These are phyloP conservation scores for Drosophila austrosaltans DNA, from an alignment of 2,888 invertebrate species.

Conservation along the genomic window DNA sequence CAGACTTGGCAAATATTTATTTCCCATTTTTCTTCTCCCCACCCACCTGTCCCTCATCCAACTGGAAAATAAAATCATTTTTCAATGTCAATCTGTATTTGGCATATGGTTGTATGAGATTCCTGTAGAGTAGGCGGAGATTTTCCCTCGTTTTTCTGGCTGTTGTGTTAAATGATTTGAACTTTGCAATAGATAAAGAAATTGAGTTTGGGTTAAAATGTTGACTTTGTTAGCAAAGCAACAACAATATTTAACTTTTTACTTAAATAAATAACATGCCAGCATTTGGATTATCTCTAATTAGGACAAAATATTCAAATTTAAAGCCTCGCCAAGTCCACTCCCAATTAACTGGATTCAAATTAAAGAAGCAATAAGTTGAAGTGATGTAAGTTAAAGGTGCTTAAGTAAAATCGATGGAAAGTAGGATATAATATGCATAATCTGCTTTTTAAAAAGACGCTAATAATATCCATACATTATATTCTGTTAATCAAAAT, in stretches of 20 bases:
- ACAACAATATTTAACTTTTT: slow-evolving; percentile 7
- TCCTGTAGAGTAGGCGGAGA: slow-evolving; percentile 6
- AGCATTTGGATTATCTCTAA: background rate
- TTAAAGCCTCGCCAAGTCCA: too few relatives aligned
- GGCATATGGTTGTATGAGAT: slow-evolving; percentile 30
- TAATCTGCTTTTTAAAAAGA: too few relatives aligned
- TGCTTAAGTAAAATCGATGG: too few relatives aligned
- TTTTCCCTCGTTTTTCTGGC: background rate
- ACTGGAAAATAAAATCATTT: slow-evolving; percentile 51
- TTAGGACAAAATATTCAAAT: too few relatives aligned
- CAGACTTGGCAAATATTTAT: slow-evolving; percentile 43
- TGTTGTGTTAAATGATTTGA: slow-evolving; percentile 16
- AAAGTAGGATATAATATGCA: too few relatives aligned
- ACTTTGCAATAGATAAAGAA: slow-evolving; percentile 5
- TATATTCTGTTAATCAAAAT: too few relatives aligned
- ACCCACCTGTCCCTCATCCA: background rate
- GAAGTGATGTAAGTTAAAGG: too few relatives aligned
- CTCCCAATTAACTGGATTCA: too few relatives aligned
- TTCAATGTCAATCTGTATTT: slow-evolving; percentile 64
- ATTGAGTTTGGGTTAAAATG: slow-evolving; percentile 6
- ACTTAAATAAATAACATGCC: background rate
- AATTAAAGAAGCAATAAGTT: too few relatives aligned
- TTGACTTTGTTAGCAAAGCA: slow-evolving; percentile 1
- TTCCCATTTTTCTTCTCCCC: slow-evolving; percentile 6
- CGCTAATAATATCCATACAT: too few relatives aligned